Conservation (phyloP, 2,888 invertebrate species). For the Lacanobia wlatinum region DNA sequence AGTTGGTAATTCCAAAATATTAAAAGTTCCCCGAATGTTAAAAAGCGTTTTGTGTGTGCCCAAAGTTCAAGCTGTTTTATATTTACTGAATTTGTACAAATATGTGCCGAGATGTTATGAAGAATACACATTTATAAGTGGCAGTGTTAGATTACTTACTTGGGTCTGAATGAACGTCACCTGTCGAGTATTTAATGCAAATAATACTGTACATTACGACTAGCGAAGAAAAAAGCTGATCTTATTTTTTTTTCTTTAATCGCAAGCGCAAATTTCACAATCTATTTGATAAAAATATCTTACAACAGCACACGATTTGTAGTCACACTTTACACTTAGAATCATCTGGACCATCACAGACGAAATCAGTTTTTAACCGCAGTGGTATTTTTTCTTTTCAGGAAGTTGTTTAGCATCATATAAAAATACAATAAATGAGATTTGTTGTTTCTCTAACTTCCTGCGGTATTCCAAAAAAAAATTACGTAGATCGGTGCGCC, state of each 20-base stretch:
- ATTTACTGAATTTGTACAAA: conserved; percentile 17
- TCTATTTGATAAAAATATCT: background rate
- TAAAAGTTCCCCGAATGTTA: background rate
- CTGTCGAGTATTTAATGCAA: background rate
- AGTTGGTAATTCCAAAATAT: background rate
- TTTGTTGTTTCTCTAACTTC: conserved; percentile 1
- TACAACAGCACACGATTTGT: background rate
- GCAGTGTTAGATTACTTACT: background rate
- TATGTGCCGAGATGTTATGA: conserved; percentile 17
- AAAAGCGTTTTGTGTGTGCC: conserved; percentile 1
- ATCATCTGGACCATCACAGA: background rate
- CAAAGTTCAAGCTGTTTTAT: conserved; percentile 32
- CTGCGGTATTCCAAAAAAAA: conserved; percentile 35
- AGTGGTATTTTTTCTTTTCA: background rate
- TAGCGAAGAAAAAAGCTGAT: background rate
- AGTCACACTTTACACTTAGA: background rate
- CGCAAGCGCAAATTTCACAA: background rate
- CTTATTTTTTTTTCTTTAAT: background rate
- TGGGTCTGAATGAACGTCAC: background rate
- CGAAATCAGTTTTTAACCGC: background rate
- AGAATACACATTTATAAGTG: background rate
- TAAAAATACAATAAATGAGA: background rate
- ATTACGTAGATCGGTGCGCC: conserved; percentile 28
- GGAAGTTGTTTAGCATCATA: background rate
- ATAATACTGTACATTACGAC: background rate